Evolutionary conservation across 2,797 vertebrate species (phyloP), one percentile per base, ranked within the genome.

Genomic region (Tolypeutes matacus): DNA sequence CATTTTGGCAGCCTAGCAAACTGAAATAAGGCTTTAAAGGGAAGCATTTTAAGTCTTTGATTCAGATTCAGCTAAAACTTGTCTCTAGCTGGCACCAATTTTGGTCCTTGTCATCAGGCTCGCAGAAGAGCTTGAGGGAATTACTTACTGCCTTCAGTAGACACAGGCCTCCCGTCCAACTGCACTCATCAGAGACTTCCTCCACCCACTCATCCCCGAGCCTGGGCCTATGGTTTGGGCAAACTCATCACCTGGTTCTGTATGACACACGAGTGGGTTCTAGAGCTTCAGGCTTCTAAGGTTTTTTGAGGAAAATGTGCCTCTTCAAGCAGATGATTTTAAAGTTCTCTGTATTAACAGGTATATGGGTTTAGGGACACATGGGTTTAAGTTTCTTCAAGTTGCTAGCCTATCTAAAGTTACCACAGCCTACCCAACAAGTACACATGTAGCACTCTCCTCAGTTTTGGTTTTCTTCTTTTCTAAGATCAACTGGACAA

Each of bases 61-160:
- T 77, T 88, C 81, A 87, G 88, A 92, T 81, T 83, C 49, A 85
- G 31, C 56, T 72, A 49, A 77, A 34, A 81, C 65, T 73, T 81
- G 77, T 46, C 60, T 94, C 80, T 84, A 49, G 23, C 10, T 51
- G 10, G 82, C 58, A 62, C 42, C 39, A 25, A 2, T 84, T 81
- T 58, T 9, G 2, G 29, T 85, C 36, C 39, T 60, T 46, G 80
- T 94, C 86, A 83, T 62, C 31, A 70, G 56, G n/a, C 36, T 86
- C 53, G 17, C 3, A 36, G 72, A 69, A n/a, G 31, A 72, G 42
- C 69, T 60, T 80, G 64, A 69, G 53, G 18, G 56, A 46, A 53
- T 1, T 11, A 29, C 39, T 1, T 13, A 29, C 4, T 31, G 82
- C 20, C 58, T 34, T 86, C 5, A 4, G 73, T 6, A 91, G 49